These are phyloP conservation scores for Drosophila rellima DNA, from an alignment of 2,888 invertebrate species.

Conservation along the genomic window DNA sequence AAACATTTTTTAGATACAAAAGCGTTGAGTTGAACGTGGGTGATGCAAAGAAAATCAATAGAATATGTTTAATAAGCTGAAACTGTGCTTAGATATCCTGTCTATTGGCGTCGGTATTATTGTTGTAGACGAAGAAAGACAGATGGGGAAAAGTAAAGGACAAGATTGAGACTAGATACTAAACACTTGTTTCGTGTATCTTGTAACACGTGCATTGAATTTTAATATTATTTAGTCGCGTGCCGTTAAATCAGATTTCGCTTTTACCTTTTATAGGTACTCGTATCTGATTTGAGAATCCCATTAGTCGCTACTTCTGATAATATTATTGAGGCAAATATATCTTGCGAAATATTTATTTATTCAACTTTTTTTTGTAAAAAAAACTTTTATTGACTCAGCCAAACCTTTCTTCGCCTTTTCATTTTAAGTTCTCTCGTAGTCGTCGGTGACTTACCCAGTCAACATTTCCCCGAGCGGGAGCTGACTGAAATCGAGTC, in stretches of 20 bases:
- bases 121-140: conserved; percentile 21
- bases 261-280: conserved; percentile 45
- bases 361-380: conserved; percentile 7
- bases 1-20: conserved; percentile 60
- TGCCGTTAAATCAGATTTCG: conserved; percentile 54
- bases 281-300: conserved; percentile 61
- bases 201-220: conserved; percentile 61
- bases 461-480: conserved; percentile 49
- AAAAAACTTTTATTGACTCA: conserved; percentile 50
- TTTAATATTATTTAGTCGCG: conserved; percentile 56
- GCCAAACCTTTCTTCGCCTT: conserved; percentile 40
- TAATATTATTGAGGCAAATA: too few relatives aligned
- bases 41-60: conserved; percentile 56
- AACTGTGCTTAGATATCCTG: conserved; percentile 63
- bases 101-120: conserved; percentile 53
- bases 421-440: conserved; percentile 35
- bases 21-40: conserved; percentile 32
- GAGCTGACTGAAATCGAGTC: conserved; percentile 46
- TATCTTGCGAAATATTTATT: neutral
- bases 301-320: conserved; percentile 51
- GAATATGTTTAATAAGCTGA: conserved; percentile 69
- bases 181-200: conserved; percentile 43
- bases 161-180: conserved; percentile 5
- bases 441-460: conserved; percentile 54
- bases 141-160: neutral